Evolutionary conservation across 1,140 invertebrate species (phyloP).

Genomic region (Cyphomyrmex costatus): DNA sequence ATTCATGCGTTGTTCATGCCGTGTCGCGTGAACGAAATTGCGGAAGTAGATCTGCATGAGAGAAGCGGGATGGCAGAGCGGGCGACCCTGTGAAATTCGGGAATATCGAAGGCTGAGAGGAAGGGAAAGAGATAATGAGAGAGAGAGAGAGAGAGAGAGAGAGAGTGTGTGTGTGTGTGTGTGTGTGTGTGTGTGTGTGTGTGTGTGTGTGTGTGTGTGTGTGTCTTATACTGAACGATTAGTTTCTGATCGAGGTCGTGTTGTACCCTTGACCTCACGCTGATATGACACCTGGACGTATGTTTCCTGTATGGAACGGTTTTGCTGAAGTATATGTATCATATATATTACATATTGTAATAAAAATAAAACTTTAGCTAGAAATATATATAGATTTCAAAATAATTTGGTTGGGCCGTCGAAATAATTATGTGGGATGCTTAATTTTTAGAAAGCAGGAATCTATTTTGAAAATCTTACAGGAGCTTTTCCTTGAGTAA

Average conservation of each 20-base stretch:
- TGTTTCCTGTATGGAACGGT: not conserved
- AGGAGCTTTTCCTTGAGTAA: too few relatives aligned
- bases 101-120: conserved; percentile 17
- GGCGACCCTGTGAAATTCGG: conserved; percentile 10
- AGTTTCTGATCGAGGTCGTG: conserved; percentile 55
- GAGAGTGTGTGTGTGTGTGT: too few relatives aligned
- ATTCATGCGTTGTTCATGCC: conserved; percentile 31
- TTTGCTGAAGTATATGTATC: too few relatives aligned
- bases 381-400: too few relatives aligned
- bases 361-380: too few relatives aligned
- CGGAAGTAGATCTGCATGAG: conserved; percentile 15
- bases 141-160: not conserved
- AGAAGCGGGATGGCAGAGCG: not conserved
- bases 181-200: too few relatives aligned
- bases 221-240: conserved; percentile 54
- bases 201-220: too few relatives aligned
- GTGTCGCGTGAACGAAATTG: not conserved
- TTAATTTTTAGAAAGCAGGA: too few relatives aligned
- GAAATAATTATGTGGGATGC: too few relatives aligned
- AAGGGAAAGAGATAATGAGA: not conserved
- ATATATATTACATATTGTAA: too few relatives aligned
- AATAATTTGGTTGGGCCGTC: too few relatives aligned
- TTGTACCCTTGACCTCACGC: conserved; percentile 63
- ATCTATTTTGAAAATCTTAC: too few relatives aligned
- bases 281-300: not conserved